Base-by-base conservation (phyloP, 2,113 vertebrate genomes). In the Emberiza fucata region DNA sequence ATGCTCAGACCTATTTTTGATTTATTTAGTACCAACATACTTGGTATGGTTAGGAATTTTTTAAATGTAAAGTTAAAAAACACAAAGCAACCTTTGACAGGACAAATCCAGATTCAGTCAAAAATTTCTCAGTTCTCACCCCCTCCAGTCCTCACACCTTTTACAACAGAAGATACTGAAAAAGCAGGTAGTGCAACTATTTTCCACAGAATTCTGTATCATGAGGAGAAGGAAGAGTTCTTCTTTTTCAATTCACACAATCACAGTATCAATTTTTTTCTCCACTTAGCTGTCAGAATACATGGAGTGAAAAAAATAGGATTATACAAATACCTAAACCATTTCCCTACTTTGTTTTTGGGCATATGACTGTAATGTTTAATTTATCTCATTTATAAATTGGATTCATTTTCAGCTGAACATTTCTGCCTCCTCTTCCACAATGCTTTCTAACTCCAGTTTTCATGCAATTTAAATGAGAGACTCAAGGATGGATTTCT, bases 391-490 rank as follows among this genome's bases (percentile, higher is more conserved):
- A 8, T 42, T 81, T 90, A 88, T 71, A 81, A 70, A 88, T 86
- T 47, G 22, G 16, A 33, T 75, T 70, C 18, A 63, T 84, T 94
- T 93, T 88, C 69, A 88, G 18, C 23, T 59, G 37, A 88, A 51
- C 5, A 72, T 73, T 88, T 86, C 71, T 93, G 16, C 27, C 39
- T 90, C 24, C 8, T 88, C 56, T 82, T 81, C 14, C 33, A 35
- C 42, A 47, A 59, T 59, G 29, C 12, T 53, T 82, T 93, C 48
- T 82, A 47, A 83, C 42, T 86, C 35, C 28, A 66, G 22, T 71
- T 92, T 94, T 89, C 48, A 91, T 64, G 51, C 29, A 92, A 83
- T 86, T 97, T 95, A 92, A 93, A 88, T 86, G 76, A 93, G 56
- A 90, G 23, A 56, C 35, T 88, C 50, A 66, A 79, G 24, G 35